Evolutionary conservation across 1,140 invertebrate species (phyloP), one percentile per base, ranked within the genome.

Genomic region (Apis laboriosa): DNA sequence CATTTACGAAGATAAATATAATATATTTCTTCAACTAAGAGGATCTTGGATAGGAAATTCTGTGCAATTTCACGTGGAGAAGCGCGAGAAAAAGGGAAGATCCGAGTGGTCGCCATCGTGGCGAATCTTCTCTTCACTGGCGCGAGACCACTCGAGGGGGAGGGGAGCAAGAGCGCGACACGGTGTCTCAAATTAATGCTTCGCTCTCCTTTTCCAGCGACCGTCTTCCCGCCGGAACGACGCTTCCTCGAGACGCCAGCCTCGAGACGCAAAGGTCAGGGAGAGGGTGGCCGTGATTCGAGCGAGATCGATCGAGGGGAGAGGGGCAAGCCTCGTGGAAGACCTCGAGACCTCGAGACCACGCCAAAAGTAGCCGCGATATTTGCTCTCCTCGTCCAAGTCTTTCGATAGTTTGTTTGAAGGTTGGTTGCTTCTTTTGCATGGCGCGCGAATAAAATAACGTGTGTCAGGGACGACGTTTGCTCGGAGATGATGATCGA

Each of bases 121-220:
- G 60, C 63, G 60, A 28, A 55, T 28, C 79, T 81, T 19, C 51
- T 49, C 71, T 55, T 24, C 49, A 66, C 55, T 55, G 80, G 55
- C 53, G 70, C 84, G 70, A 88, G 90, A 91, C 88, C 88, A 84
- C 86, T 87, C 63, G 80, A 34, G 34, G 3, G 3, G 34, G 28
- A 34, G 28, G 28, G 2, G 89, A 82, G 86, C 64, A 79, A 89
- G 82, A 89, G 86, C 86, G 85, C 90, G 80, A 84, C 81, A 84
- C 87, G 80, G 80, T 90, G 86, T 89, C 84, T 67, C 89, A 88
- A 91, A 90, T 92, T 91, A 90, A 90, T 89, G 89, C 83, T 78
- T 49, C 5, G 72, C 2, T 21, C 21, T 53, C 21, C 15, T 19
- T 34, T 43, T 64, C 49, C 51, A 0, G 51, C 66, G 15, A 17